These are phyloP conservation scores for Mustela erminea DNA, from an alignment of 2,797 vertebrate genomes.

Conservation along the genomic window DNA sequence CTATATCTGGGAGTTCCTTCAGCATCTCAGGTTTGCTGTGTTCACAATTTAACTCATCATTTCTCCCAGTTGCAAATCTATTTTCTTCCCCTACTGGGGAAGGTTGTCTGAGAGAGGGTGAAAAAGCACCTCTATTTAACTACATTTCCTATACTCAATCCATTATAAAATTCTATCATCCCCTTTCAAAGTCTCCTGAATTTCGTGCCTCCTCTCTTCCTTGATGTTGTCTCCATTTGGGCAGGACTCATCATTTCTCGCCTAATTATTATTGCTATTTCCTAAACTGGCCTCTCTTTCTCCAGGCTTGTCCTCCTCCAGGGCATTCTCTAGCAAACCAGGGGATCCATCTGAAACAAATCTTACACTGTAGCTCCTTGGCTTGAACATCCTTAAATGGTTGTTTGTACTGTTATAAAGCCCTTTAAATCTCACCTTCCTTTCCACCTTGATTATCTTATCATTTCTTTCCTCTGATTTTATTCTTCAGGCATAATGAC, in stretches of 20 bases:
- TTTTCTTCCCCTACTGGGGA: neutral
- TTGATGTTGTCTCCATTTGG: neutral
- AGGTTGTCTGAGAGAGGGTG: neutral
- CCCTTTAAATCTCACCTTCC: neutral
- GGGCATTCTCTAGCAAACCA: neutral
- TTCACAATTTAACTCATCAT: neutral
- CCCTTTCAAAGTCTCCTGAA: neutral
- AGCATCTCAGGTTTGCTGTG: neutral
- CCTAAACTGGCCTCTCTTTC: neutral
- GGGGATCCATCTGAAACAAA: neutral
- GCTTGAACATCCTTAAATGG: neutral
- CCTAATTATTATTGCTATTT: neutral
- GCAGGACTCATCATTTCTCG: neutral
- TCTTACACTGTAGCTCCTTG: neutral
- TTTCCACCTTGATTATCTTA: neutral
- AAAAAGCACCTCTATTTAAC: neutral
- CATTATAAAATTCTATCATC: neutral
- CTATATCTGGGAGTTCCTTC: neutral
- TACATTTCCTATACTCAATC: neutral
- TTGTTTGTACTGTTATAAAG: neutral
- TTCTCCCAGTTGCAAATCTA: neutral
- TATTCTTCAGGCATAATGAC: neutral
- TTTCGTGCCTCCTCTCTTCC: neutral
- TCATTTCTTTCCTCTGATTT: neutral
- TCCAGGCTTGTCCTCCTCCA: neutral